Base-by-base conservation (phyloP, 2,113 vertebrate genomes). In the Grantiella picta region DNA sequence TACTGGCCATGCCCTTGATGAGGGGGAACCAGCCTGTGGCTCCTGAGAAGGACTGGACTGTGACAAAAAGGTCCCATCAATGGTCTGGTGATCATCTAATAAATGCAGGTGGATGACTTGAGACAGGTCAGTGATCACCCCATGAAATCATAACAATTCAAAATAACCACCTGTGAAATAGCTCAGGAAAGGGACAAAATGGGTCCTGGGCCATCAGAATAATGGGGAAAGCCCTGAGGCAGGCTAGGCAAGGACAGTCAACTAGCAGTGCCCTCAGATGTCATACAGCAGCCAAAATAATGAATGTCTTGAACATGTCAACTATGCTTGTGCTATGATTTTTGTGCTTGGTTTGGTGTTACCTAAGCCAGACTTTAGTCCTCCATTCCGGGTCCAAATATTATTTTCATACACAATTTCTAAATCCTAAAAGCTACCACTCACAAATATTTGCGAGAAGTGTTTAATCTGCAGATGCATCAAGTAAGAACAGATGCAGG, bases 31-130 rank as follows among this genome's bases (percentile, higher is more conserved):
- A 88, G 12, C 5, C n/a, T 12, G 2, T 35, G 47, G 17, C 60
- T 45, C 6, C 36, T 63, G 31, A 47, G 27, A 19, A 66, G 20
- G 31, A 15, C 29, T 54, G 35, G 19, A 15, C 3, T 77, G 3
- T 49, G 35, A 27, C 44, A 78, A 33, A 77, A 8, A 70, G 12
- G 11, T 35, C 44, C 9, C 22, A 36, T 31, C 0, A 0, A 17
- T 12, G 1, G 7, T 21, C 35, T 50, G 56, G 27, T 27, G 60
- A 44, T 53, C 10, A 25, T 29, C 24, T 38, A 15, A 44, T 11
- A 44, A 84, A 44, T 47, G 20, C 23, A 33, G 11, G 7, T 4
- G 10, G 17, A 12, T 68, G 18, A 60, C 19, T 22, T 20, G 2
- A 70, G 53, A 50, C 25, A 65, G 31, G 35, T 14, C n/a, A 63